phyloP scores from a whole-genome alignment of 2,113 vertebrate species.

The Indicator indicator region DNA sequence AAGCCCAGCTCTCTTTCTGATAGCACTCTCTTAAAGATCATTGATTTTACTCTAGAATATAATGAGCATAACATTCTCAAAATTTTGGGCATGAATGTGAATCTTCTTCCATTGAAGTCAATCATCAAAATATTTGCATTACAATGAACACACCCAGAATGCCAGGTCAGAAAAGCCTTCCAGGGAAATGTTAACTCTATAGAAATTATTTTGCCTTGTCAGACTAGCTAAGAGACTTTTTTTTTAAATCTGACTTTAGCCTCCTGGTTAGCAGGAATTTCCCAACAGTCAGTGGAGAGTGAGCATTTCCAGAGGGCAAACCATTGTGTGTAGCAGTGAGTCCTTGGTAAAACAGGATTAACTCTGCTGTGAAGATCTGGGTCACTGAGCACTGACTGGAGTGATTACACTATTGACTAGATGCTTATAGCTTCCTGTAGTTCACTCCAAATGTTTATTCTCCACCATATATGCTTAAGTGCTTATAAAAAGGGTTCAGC shows the following conservation, averaged over 20 bases:
- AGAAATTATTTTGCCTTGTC: not conserved
- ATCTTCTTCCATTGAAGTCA: not conserved
- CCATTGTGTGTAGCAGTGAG: not conserved
- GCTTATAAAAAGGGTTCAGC: not conserved
- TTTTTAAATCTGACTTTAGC: not conserved
- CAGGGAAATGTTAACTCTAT: not conserved
- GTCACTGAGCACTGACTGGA: not conserved
- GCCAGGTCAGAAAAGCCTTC: not conserved
- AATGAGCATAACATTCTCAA: not conserved
- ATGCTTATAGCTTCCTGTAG: not conserved
- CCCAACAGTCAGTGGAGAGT: not conserved
- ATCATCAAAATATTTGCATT: not conserved
- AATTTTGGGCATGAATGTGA: not conserved
- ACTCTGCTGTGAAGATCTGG: not conserved
- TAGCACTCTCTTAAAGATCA: not conserved
- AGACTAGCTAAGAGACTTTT: not conserved
- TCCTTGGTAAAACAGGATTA: not conserved
- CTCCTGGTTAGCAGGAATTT: not conserved
- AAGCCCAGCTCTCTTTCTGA: not conserved
- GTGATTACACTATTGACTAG: not conserved
- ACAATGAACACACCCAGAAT: not conserved
- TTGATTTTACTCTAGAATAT: not conserved
- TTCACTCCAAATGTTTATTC: not conserved
- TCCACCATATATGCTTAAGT: not conserved
- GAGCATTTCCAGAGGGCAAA: not conserved